Base-by-base conservation (phyloP, 2,113 vertebrate genomes). In the Phrynosoma platyrhinos region DNA sequence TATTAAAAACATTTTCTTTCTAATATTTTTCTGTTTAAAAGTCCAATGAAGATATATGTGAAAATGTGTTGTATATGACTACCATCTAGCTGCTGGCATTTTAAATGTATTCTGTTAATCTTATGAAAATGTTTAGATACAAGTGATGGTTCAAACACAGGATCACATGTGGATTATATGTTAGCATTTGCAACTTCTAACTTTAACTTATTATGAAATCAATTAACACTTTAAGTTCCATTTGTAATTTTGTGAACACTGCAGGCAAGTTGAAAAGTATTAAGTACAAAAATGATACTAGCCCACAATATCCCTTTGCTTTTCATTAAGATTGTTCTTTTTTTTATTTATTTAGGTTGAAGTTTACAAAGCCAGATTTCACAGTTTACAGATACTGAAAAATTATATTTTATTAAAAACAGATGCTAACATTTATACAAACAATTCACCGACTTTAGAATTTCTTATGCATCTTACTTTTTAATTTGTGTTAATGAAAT, bases 361-460 rank as follows among this genome's bases (percentile, higher is more conserved):
- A 91, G 40, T 1, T 0, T 82, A 47, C 27, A 23, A 25, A 81
- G 64, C 53, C 1, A 83, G 87, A 72, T 79, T 85, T 72, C 85
- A 79, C 32, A 62, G 58, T 62, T 62, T 62, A 62, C 18, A 18
- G 13, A 79, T 79, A 79, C 53, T 90, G 77, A 84, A 8, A 90
- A 93, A 14, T 55, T 76, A 93, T 83, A 72, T 62, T 18, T 62
- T 86, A n/a, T 72, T 92, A 87, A 90, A 85, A 62, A 83, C 75
- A 85, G 86, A 47, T 82, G 72, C 86, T 90, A 64, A 91, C 58
- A 88, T n/a, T 69, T 81, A 90, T 76, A 81, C 82, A 92, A 91
- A 91, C 88, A 90, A 79, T 78, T 93, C 85, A 82, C 83, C 91
- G 77, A 87, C 82, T 77, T 92, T 91, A 88, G 23, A 92, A 30